A percentile compares a stretch with the other conserved stretches of the same genome.
Conservation (phyloP, 2,113 vertebrate genomes). For the Lepus europaeus region DNA sequence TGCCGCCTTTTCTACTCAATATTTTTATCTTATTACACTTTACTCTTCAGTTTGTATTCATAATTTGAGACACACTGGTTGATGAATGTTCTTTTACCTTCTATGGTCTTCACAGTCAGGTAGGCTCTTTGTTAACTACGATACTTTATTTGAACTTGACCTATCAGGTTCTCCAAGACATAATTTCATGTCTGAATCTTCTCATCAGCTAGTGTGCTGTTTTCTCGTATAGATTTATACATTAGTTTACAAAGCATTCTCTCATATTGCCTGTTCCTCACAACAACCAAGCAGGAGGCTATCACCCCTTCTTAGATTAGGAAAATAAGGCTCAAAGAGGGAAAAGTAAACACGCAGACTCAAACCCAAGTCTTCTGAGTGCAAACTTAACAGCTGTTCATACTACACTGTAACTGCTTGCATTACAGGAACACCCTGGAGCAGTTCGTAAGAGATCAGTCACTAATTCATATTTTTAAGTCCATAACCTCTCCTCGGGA, state of each 20-base stretch:
- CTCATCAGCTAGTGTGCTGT: neutral
- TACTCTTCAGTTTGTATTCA: neutral
- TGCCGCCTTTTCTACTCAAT: neutral
- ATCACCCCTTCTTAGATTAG: neutral
- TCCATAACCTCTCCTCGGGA: neutral
- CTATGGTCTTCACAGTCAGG: neutral
- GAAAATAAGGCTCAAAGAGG: neutral
- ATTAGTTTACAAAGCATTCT: neutral
- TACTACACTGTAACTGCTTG: neutral
- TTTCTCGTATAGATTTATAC: neutral
- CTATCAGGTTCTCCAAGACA: neutral
- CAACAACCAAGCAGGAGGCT: neutral
- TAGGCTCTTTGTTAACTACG: neutral
- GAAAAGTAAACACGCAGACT: neutral
- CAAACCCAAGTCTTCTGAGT: neutral
- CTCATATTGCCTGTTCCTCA: neutral
- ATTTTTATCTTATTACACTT: neutral
- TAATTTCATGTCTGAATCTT: neutral
- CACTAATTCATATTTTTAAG: neutral
- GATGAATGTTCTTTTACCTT: neutral
- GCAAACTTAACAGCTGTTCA: neutral
- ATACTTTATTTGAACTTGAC: neutral
- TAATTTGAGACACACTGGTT: neutral
- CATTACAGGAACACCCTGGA: neutral
- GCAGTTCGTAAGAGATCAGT: neutral